Percentiles rank a stretch among this genome's conserved stretches.
These are phyloP conservation scores for Heteromurus nitidus DNA, from an alignment of 2,888 invertebrate species.

Conservation along the genomic window DNA sequence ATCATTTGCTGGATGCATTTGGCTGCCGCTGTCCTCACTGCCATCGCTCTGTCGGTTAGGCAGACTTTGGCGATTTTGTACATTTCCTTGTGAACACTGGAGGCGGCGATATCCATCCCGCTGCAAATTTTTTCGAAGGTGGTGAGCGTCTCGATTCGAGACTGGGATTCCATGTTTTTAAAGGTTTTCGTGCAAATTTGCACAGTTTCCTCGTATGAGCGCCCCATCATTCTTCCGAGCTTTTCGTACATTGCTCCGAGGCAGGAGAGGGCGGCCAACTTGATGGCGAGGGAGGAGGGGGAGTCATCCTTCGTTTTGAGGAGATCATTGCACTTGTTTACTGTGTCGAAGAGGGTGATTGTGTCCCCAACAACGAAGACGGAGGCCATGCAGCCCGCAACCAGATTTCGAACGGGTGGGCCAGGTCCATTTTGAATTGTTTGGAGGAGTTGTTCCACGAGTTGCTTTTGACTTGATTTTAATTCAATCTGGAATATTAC, in stretches of 20 bases:
- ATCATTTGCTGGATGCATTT: constrained; percentile 75
- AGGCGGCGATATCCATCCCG: constrained; percentile 96
- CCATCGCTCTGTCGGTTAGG: constrained; percentile 92
- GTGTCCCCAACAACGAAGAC: constrained; percentile 98
- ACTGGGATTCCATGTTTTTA: constrained; percentile 96
- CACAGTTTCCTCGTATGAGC: constrained; percentile 98
- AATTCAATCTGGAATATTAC: constrained; percentile 87
- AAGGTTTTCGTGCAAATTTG: constrained; percentile 92
- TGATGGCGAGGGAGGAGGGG: constrained; percentile 93
- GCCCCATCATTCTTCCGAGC: constrained; percentile 98
- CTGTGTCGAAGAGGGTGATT: constrained; percentile 95
- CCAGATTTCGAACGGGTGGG: constrained; percentile 92
- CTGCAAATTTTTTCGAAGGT: constrained; percentile 95
- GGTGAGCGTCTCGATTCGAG: constrained; percentile 96
- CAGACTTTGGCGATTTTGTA: constrained; percentile 92
- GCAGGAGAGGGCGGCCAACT: constrained; percentile 95
- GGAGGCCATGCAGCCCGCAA: constrained; percentile 93
- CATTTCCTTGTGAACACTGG: constrained; percentile 89
- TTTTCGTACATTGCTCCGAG: constrained; percentile 98
- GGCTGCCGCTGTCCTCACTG: constrained; percentile 94
- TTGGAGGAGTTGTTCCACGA: constrained; percentile 93
- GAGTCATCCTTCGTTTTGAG: constrained; percentile 98
- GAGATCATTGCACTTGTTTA: constrained; percentile 98
- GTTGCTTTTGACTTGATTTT: constrained; percentile 95
- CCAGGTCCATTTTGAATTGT: constrained; percentile 94